Base-by-base conservation (phyloP, 1,140 invertebrate species). In the Aphis craccivora region DNA sequence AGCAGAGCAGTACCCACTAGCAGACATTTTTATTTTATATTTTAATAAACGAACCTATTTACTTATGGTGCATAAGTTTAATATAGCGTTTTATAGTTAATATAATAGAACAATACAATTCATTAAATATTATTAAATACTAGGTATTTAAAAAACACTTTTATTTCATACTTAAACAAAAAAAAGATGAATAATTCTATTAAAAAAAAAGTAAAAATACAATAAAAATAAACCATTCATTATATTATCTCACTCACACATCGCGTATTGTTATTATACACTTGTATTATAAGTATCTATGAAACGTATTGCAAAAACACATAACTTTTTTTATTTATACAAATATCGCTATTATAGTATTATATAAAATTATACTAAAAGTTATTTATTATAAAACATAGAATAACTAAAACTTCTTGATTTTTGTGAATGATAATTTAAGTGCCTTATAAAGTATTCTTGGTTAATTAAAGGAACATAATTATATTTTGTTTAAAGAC, bases 391-490 rank as follows among this genome's bases (percentile, higher is more conserved):
- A 86, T 76, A n/a, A 86, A 45, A 86, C 14, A 45, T 86, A 14
- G 84, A 86, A 86, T 30, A 30, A 48, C 5, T 4, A 40, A 40
- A 86, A 43, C 40, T 43, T 86, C 83, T 43, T 45, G 43, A 86
- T 86, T 48, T 86, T 86, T 45, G 22, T n/a, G 25, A 48, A 43
- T 86, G 25, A 43, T 86, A 25, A 86, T 45, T 86, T 45, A 45
- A 86, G 84, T 86, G 84, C 40, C 25, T 86, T 45, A 45, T 25
- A 86, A 86, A 86, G 84, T 30, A 86, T 86, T 45, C 14, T 86
- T 86, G 30, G 25, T 45, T 86, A 45, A 86, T 86, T 86, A 86
- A 45, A 45, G 84, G 84, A 86, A 30, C n/a, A 86, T 86, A 86
- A 45, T 86, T 86, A 86, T 86, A 86, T 86, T 45, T 86, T 40